Evolutionary conservation across 2,797 vertebrate genomes (phyloP), one percentile per base, ranked within the genome.

Genomic region (Periophthalmus magnuspinnatus): DNA sequence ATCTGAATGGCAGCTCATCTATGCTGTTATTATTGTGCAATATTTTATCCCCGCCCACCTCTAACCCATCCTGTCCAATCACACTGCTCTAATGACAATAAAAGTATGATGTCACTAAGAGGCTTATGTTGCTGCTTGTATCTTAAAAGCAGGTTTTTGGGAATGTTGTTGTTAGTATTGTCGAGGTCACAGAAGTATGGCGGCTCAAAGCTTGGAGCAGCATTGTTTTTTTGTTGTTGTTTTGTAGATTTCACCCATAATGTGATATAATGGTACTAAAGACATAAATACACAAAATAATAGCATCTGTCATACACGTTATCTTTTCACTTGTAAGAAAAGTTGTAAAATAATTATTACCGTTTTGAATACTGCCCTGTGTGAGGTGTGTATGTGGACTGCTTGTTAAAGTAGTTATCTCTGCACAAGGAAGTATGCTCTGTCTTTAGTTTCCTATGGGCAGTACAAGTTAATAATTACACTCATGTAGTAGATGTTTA

Each of bases 61-160:
- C 45, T 54, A 33, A 38, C 68, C 41, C 34, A 10, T 4, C 70
- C 34, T 8, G 60, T 45, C 60, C 38, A 24, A 28, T 64, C 41
- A 3, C 16, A 61, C 32, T 1, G 2, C 58, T 45, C 33, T 72
- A 47, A 67, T 62, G 47, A 21, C 75, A 65, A 62, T 41, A 50
- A 58, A 68, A 69, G 69, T 67, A 24, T 70, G 68, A 75, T 57
- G 36, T 67, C 32, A 24, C 45, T 79, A 73, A 74, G 77, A 79
- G 63, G 78, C 69, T 76, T 81, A 76, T 34, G 8, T 28, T n/a
- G n/a, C 28, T 33, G 58, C 47, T 36, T 63, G 69, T 58, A 70
- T 58, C 56, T 36, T 14, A 65, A 76, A 69, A 70, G 69, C 56
- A 55, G 67, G 50, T 75, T 73, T 52, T 34, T 41, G 36, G 57